A percentile compares a stretch with the other conserved stretches of the same genome.
Evolutionary conservation across 2,888 invertebrate genomes (phyloP).

Genomic region (Lacanobia oleracea): DNA sequence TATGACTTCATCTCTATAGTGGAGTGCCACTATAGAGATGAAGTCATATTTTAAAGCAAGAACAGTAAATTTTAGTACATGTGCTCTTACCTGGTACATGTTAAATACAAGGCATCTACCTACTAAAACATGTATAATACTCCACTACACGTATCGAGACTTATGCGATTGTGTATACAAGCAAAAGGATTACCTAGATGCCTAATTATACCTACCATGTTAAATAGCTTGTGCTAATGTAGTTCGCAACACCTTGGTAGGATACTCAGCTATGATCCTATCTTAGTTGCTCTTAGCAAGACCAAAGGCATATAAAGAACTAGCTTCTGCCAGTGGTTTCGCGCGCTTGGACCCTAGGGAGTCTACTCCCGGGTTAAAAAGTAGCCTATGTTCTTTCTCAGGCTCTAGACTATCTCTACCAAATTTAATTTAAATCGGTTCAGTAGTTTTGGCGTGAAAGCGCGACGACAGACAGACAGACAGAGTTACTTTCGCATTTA

Average conservation of each 20-base stretch:
- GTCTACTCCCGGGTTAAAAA: too few relatives aligned
- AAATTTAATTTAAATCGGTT: too few relatives aligned
- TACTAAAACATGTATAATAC: slow-evolving; percentile 12
- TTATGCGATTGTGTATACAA: slow-evolving; percentile 32
- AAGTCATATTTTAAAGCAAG: neutral
- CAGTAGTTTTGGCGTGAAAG: too few relatives aligned
- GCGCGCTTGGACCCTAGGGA: too few relatives aligned
- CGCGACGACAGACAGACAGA: too few relatives aligned
- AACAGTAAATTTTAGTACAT: neutral
- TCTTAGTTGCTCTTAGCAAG: neutral
- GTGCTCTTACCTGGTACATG: neutral
- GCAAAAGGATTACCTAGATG: slow-evolving; percentile 19
- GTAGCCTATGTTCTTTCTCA: too few relatives aligned
- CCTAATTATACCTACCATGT: slow-evolving; percentile 15
- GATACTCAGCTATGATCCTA: neutral
- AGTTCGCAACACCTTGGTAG: slow-evolving; percentile 7
- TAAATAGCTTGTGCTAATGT: slow-evolving; percentile 13
- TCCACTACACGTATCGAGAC: slow-evolving; percentile 28
- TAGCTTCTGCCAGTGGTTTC: too few relatives aligned
- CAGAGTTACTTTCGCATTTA: too few relatives aligned
- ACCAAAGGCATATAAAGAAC: slow-evolving; percentile 2
- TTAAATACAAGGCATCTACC: neutral
- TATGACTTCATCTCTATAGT: too few relatives aligned
- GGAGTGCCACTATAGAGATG: too few relatives aligned
- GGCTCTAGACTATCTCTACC: too few relatives aligned